Conservation (phyloP, 2,888 invertebrate genomes). For the Panzeria rudis region DNA sequence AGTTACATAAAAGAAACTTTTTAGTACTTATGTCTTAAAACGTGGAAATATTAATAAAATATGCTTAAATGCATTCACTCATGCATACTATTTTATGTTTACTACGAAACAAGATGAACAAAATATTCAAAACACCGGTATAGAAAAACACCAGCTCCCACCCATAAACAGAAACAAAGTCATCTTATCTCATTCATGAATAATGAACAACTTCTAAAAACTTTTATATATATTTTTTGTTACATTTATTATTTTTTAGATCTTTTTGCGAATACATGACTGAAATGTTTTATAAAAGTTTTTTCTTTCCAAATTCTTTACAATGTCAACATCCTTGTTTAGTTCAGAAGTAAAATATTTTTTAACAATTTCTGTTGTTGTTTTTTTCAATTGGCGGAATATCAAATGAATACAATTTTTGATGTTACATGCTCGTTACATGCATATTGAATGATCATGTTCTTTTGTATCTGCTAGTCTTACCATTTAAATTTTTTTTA, state of each 20-base stretch:
- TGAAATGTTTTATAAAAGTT: slow-evolving; percentile 42
- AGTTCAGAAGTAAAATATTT: slow-evolving; percentile 1
- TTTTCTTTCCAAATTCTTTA: slow-evolving; percentile 18
- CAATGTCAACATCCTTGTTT: slow-evolving; percentile 8
- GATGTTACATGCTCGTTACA: slow-evolving; percentile 25
- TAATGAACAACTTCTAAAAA: slow-evolving; percentile 66
- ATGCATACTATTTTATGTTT: slow-evolving; percentile 39
- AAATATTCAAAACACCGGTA: slow-evolving; percentile 47
- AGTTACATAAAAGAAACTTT: neutral
- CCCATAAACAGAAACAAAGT: slow-evolving; percentile 53
- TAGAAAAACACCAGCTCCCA: neutral
- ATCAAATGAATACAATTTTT: slow-evolving; percentile 28
- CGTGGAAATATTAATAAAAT: slow-evolving; percentile 18
- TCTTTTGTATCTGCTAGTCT: neutral
- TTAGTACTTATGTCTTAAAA: slow-evolving; percentile 42
- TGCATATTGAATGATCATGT: slow-evolving; percentile 42
- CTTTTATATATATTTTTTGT: slow-evolving; percentile 6
- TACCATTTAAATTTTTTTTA: too few relatives aligned
- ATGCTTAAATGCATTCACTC: slow-evolving; percentile 33
- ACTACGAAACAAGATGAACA: neutral
- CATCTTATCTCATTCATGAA: slow-evolving; percentile 70
- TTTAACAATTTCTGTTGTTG: slow-evolving; percentile 1
- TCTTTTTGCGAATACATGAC: slow-evolving; percentile 60
- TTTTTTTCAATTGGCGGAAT: slow-evolving; percentile 16
- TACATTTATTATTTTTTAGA: slow-evolving; percentile 35